Conservation (phyloP, 2,888 invertebrate species). For the Nemurella pictetii region DNA sequence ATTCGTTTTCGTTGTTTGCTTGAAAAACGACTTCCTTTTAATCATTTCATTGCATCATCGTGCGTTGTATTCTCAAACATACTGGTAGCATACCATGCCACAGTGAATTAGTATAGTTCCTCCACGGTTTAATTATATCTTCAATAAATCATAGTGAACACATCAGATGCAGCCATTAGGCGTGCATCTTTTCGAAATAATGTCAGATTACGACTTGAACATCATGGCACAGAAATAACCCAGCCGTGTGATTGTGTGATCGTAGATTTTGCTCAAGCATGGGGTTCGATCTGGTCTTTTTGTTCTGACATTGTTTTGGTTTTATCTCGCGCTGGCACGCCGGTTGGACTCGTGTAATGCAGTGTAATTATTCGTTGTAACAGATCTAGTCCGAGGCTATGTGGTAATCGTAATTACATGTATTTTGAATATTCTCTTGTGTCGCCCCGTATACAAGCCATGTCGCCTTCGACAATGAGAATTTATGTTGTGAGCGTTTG, state of each 20-base stretch:
- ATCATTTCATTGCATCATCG: not conserved
- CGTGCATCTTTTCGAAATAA: not conserved
- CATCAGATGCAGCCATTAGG: not conserved
- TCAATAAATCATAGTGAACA: not conserved
- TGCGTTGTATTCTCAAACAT: too few species aligned
- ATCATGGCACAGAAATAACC: not conserved
- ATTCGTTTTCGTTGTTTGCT: not conserved
- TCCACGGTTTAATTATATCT: not conserved
- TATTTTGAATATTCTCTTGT: not conserved
- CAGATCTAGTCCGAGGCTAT: not conserved
- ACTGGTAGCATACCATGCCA: not conserved
- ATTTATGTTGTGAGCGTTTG: not conserved
- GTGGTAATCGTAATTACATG: not conserved
- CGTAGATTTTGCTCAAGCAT: not conserved
- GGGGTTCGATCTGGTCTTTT: not conserved
- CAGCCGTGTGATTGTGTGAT: not conserved
- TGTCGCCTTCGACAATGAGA: not conserved
- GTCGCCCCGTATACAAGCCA: not conserved
- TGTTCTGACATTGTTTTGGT: not conserved
- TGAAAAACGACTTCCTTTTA: not conserved
- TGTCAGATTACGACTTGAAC: not conserved
- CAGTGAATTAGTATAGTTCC: too few species aligned
- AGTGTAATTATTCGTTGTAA: not conserved
- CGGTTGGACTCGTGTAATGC: not conserved
- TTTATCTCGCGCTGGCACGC: not conserved